Percentiles rank a stretch among this genome's conserved stretches.
Conservation (phyloP, 2,888 invertebrate species). For the Odontocolon sp. region DNA sequence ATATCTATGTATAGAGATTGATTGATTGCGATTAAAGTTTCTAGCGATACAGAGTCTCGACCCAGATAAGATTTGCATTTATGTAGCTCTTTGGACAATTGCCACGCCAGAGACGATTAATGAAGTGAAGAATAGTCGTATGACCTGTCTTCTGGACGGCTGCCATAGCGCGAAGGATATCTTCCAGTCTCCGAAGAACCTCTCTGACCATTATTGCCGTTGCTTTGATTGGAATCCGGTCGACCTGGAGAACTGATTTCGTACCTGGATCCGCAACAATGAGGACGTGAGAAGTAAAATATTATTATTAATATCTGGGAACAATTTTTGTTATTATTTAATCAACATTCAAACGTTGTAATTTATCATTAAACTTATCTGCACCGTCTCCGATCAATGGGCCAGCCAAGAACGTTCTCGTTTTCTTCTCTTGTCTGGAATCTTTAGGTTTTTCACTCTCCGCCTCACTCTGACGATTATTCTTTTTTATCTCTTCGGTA, state of each 20-base stretch:
- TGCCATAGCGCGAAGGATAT: slow-evolving; percentile 66
- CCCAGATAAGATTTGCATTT: slow-evolving; percentile 33
- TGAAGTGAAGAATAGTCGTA: slow-evolving; percentile 23
- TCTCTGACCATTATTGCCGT: slow-evolving; percentile 47
- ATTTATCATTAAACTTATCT: slow-evolving; percentile 58
- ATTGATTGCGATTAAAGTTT: not conserved
- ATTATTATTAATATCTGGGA: slow-evolving; percentile 12
- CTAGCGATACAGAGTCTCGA: not conserved
- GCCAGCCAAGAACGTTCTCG: slow-evolving; percentile 63
- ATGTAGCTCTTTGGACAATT: slow-evolving; percentile 16
- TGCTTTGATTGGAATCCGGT: slow-evolving; percentile 57
- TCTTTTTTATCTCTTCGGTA: slow-evolving; percentile 5
- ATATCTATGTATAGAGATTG: too few relatives aligned
- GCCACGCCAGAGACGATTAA: slow-evolving; percentile 32
- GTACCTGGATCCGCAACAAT: slow-evolving; percentile 70
- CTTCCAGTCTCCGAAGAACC: slow-evolving; percentile 58
- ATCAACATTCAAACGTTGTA: not conserved
- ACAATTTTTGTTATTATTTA: slow-evolving; percentile 16
- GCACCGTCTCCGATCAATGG: slow-evolving; percentile 31
- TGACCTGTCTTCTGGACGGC: slow-evolving; percentile 71
- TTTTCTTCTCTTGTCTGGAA: slow-evolving; percentile 64
- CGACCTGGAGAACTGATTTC: slow-evolving; percentile 55
- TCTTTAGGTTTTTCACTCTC: slow-evolving; percentile 54
- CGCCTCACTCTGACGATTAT: slow-evolving; percentile 37
- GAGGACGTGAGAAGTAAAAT: slow-evolving; percentile 65